Evolutionary conservation across 2,888 invertebrate species (phyloP), one percentile per base, ranked within the genome.

Genomic region (Epirrhoe tristata): DNA sequence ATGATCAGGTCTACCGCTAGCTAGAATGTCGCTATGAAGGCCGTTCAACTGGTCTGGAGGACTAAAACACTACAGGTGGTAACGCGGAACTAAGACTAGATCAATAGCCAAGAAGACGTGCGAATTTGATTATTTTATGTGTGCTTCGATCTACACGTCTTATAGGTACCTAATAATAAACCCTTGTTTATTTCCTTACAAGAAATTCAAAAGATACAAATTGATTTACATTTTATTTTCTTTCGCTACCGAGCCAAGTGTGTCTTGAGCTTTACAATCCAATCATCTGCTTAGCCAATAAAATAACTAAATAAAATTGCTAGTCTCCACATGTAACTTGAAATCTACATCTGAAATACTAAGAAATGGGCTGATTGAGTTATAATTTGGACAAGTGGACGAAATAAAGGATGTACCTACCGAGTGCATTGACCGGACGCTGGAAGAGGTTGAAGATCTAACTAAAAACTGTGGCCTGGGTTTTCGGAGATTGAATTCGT

Each of bases 321-420:
- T 57, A 43, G 12, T 31, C 39, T 39, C 56, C 62, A 58, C 46
- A 58, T 56, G 63, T 57, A 43, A 52, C 57, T 51, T 8, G 10
- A 57, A 57, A 32, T 63, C 7, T 24, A 53, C 14, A 56, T n/a
- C n/a, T 24, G 39, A 16, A 16, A 6, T 24, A 56, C 50, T 10
- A 34, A 34, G 16, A 46, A 46, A 63, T 17, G 12, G 43, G 12
- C 24, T 53, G 50, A 62, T 62, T 58, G 50, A 55, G 39, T 43
- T 43, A 51, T 53, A 55, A 67, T 63, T 67, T 58, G 54, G 46
- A 55, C 62, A 63, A 67, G 66, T 67, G 62, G 54, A 31, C 62
- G 36, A 67, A 67, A 53, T 52, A 56, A 52, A 63, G 63, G 56
- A 43, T 63, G 63, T 17, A 12, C 39, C 39, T 17, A 12, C 39